Base-by-base conservation (phyloP, 2,888 invertebrate species). In the Galeruca laticollis region DNA sequence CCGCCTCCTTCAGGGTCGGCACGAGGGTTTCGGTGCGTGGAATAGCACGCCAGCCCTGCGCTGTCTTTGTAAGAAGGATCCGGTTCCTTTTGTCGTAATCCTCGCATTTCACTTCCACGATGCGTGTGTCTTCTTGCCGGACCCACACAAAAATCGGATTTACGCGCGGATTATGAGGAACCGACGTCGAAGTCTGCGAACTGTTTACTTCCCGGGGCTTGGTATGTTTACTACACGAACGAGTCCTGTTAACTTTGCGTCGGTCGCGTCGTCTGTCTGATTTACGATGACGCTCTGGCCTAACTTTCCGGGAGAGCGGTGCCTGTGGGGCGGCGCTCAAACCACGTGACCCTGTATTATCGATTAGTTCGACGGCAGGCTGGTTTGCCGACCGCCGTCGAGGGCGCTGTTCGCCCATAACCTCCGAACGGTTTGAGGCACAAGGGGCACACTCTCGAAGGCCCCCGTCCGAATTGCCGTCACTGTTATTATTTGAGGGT, bases 81-180 rank as follows among this genome's bases (percentile, higher is more conserved):
- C 94, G 92, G 86, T 95, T 95, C 70, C 93, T 88, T 84, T 92
- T 90, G 87, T 95, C 94, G 88, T 94, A 94, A 84, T 95, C 94
- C 86, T 95, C 95, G 87, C 94, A 94, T 85, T 91, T 90, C 79
- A 95, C 94, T 86, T 93, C 93, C 82, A 93, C 91, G 85, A 95
- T 94, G 83, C 90, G 90, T 74, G 93, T 92, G 86, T 94, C 92
- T 79, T 90, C 90, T 84, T 93, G 93, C 82, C 92, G 92, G 73
- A 93, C 93, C 94, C 94, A 95, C 77, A 95, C 89, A 86, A 95
- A 95, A 76, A 95, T 92, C 76, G 94, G 94, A 82, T 93, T 93
- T 78, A 94, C 91, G 71, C 91, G 90, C 78, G 92, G 88, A 80
- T 86, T 87, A 82, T 88, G 83, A 64, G 89, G 85, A 79, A 84